Conservation (phyloP, 1,140 invertebrate species). For the Hycleus phaleratus region DNA sequence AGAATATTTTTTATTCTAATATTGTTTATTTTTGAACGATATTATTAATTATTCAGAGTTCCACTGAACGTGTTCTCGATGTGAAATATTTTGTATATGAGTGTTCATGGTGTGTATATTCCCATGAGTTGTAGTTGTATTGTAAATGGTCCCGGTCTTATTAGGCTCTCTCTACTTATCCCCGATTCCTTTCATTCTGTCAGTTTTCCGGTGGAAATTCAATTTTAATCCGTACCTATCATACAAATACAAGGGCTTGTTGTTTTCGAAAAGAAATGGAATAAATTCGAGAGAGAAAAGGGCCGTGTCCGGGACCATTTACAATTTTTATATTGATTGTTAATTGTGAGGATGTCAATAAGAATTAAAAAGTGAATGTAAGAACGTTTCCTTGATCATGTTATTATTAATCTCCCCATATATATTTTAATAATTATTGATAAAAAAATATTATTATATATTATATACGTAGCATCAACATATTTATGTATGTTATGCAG, state of each 20-base stretch:
- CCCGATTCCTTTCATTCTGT: background rate
- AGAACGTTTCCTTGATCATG: conserved; percentile 24
- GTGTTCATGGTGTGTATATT: conserved; percentile 33
- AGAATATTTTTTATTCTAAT: conserved; percentile 25
- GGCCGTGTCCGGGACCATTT: conserved; percentile 1
- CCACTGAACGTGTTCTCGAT: conserved; percentile 43
- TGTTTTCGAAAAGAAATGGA: too few species aligned
- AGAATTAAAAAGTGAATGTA: conserved; percentile 31
- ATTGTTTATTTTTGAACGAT: background rate
- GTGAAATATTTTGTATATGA: conserved; percentile 36
- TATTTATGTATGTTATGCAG: conserved; percentile 28
- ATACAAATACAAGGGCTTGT: too few species aligned
- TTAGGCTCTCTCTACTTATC: background rate
- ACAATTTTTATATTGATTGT: conserved; percentile 16
- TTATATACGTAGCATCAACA: conserved; percentile 35
- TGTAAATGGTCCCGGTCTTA: background rate
- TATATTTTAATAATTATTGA: conserved; percentile 35
- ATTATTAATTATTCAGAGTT: conserved; percentile 35
- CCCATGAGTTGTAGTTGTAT: conserved; percentile 16
- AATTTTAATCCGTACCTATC: too few species aligned
- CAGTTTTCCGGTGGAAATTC: too few species aligned
- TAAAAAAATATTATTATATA: conserved; percentile 4
- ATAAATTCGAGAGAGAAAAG: background rate
- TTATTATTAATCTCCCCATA: conserved; percentile 30
- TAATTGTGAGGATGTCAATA: conserved; percentile 36